Evolutionary conservation across 2,797 vertebrate species (phyloP), one percentile per base, ranked within the genome.

Genomic region (Orestias chungarensis): DNA sequence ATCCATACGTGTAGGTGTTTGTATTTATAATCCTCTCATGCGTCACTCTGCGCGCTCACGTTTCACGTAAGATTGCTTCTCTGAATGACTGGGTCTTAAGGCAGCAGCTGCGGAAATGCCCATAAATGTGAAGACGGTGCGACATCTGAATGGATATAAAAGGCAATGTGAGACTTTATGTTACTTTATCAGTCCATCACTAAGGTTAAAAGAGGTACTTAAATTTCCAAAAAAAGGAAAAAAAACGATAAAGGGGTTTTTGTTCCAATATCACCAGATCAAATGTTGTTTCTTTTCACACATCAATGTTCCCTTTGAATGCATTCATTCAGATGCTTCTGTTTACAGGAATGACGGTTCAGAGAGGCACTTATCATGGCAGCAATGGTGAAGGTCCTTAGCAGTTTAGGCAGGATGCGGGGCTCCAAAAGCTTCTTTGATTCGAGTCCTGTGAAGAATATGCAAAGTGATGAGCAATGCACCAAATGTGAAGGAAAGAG

Each of bases 1-100:
- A 71, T 73, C 54, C 70, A 29, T 66, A 68, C 70, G 85, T 83
- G 90, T 90, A 87, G 90, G 92, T 90, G 92, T 91, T 83, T 86
- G 84, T 85, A 74, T 90, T 29, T 55, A 40, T 55, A 55, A 55
- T 47, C 20, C 43, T 79, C 75, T 73, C 73, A 74, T 92, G 82
- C 87, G 88, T 92, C 89, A 92, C 27, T 54, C 74, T 61, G 76
- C 57, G 66, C 42, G 68, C 71, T 85, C 77, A 82, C 75, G 70
- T 89, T 81, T 59, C 64, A 72, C 62, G n/a, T 73, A 69, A 77
- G 74, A 87, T 75, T 64, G 62, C 44, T 59, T 68, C 55, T 76
- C 57, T 46, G 15, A 82, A 62, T 77, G 46, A 75, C 62, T 80
- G 18, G 66, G 80, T 43, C 23, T 25, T 72, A 69, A 6, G 47